Percentiles rank a stretch among this genome's conserved stretches.
phyloP scores from a whole-genome alignment of 53 echinoderm and acorn worm species.

The Paelopatides confundens region DNA sequence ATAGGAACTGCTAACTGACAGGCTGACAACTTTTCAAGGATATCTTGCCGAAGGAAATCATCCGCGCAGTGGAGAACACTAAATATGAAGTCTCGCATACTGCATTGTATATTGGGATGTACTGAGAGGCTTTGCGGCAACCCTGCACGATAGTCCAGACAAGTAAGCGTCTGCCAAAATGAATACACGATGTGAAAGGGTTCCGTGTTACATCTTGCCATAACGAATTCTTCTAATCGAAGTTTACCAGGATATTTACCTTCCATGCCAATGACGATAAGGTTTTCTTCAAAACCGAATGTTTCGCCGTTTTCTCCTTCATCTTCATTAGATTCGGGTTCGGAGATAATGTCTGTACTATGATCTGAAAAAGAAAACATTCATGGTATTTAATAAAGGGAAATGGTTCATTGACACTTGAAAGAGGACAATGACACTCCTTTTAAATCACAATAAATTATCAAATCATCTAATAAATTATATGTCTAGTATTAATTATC shows the following conservation, averaged over 20 bases:
- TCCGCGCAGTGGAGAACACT: conserved; percentile 15
- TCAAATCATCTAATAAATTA: too few relatives aligned
- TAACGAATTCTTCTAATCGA: not conserved
- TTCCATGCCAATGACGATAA: too few relatives aligned
- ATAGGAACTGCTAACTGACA: conserved; percentile 46
- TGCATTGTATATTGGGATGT: not conserved
- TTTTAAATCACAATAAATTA: too few relatives aligned
- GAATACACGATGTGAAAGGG: not conserved
- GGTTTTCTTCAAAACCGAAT: too few relatives aligned
- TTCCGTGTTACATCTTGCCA: not conserved
- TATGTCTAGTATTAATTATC: too few relatives aligned
- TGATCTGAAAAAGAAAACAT: too few relatives aligned
- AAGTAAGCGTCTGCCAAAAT: not conserved
- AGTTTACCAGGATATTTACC: not conserved
- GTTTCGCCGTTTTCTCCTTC: too few relatives aligned
- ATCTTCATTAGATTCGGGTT: too few relatives aligned
- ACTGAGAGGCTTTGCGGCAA: not conserved
- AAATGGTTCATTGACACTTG: too few relatives aligned
- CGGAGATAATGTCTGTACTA: too few relatives aligned
- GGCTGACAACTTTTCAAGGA: conserved; percentile 34
- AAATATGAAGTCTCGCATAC: conserved; percentile 9
- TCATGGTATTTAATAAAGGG: too few relatives aligned
- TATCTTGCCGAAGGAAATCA: conserved; percentile 20
- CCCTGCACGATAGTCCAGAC: not conserved
- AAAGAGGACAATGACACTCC: too few relatives aligned